Percentiles rank a stretch among this genome's conserved stretches.
Conservation (phyloP, 1,140 invertebrate species). For the Daktulosphaira vitifoliae region DNA sequence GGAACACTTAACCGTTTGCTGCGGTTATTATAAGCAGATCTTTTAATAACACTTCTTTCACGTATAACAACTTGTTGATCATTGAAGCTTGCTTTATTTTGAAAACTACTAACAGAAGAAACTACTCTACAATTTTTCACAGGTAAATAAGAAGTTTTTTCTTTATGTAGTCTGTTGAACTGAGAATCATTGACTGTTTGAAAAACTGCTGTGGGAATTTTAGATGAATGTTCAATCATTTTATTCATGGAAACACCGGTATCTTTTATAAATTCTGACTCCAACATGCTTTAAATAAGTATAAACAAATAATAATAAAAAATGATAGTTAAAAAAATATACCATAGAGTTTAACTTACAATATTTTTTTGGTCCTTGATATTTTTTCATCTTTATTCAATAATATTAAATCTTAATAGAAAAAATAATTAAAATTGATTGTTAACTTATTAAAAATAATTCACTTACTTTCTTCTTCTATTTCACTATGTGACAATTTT, state of each 20-base stretch:
- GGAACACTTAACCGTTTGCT: constrained; percentile 13
- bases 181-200: background rate
- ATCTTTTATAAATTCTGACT: constrained; percentile 26
- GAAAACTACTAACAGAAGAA: background rate
- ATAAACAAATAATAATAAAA: too few relatives aligned
- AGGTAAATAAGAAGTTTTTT: constrained; percentile 11
- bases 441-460: too few relatives aligned
- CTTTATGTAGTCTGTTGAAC: background rate
- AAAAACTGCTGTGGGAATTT: constrained; percentile 14
- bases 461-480: constrained; percentile 1
- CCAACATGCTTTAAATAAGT: constrained; percentile 20
- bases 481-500: constrained; percentile 8
- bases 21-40: background rate
- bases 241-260: constrained; percentile 29
- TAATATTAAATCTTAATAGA: background rate
- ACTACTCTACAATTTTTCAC: constrained; percentile 3
- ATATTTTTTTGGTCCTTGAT: background rate
- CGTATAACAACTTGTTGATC: constrained; percentile 15
- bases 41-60: background rate
- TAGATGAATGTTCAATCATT: constrained; percentile 30
- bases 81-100: background rate
- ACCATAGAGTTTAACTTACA: constrained; percentile 7
- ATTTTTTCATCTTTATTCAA: constrained; percentile 1
- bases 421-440: too few relatives aligned
- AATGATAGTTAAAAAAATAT: too few relatives aligned